These are phyloP conservation scores for Uria aalge DNA, from an alignment of 2,113 vertebrate genomes.

Conservation along the genomic window DNA sequence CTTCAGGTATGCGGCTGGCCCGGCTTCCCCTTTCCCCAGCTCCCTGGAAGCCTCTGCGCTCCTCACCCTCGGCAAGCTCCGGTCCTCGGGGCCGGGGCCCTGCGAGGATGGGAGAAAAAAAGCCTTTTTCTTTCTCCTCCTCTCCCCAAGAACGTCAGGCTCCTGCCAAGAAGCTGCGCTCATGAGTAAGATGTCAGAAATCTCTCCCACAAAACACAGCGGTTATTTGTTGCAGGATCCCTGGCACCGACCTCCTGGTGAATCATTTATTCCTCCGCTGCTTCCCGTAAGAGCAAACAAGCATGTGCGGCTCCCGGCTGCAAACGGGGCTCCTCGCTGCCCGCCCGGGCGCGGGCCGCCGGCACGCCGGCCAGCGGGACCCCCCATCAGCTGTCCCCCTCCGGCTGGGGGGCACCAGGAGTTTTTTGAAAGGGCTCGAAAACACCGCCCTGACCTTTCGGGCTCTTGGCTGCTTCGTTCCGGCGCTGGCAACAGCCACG, in stretches of 20 bases:
- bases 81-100: background rate
- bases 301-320: fast-evolving
- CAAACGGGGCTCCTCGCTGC: fast-evolving
- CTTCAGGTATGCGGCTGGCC: background rate
- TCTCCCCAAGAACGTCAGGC: background rate
- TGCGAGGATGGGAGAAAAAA: background rate
- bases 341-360: fast-evolving
- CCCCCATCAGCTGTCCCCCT: fast-evolving
- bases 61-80: background rate
- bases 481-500: fast-evolving
- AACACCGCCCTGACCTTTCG: background rate
- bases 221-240: background rate
- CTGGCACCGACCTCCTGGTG: background rate
- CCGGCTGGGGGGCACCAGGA: background rate
- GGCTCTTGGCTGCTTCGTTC: background rate
- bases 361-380: fast-evolving
- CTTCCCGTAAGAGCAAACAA: background rate
- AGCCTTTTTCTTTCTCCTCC: background rate
- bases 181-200: background rate
- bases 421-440: background rate
- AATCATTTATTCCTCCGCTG: background rate
- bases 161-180: background rate
- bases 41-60: fast-evolving
- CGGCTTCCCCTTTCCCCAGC: background rate
- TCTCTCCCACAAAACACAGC: background rate